Evolutionary conservation across 1,140 invertebrate genomes (phyloP).

Genomic region (Bombus ignitus): DNA sequence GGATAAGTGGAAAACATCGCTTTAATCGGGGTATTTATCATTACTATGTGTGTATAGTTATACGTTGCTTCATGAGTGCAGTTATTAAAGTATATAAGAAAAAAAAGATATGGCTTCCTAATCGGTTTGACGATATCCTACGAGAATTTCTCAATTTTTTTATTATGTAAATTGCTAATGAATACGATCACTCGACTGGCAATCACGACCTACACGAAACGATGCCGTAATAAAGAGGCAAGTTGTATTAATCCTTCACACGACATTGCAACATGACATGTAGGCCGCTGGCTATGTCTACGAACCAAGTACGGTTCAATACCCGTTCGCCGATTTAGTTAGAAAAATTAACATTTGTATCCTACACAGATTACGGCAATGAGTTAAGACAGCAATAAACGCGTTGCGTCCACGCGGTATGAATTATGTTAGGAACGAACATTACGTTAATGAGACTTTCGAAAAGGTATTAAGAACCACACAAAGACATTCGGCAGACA

Average conservation of each 20-base stretch:
- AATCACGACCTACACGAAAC: conserved; percentile 36
- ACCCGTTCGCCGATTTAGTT: conserved; percentile 17
- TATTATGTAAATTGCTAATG: conserved; percentile 6
- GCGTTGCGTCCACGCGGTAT: neutral
- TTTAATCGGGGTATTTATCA: neutral
- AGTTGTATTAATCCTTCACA: conserved; percentile 31
- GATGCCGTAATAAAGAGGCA: conserved; percentile 40
- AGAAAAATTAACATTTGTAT: conserved; percentile 35
- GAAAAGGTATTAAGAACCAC: too few relatives aligned
- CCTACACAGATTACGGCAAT: conserved; percentile 9
- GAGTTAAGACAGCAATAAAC: neutral
- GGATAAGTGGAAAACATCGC: neutral
- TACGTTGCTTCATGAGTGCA: neutral
- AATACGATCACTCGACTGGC: neutral
- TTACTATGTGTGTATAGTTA: too few relatives aligned
- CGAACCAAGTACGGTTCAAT: conserved; percentile 31
- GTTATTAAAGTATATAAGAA: too few relatives aligned
- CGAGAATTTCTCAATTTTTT: neutral
- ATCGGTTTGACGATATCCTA: neutral
- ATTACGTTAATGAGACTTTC: conserved; percentile 11
- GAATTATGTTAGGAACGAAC: neutral
- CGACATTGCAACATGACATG: conserved; percentile 51
- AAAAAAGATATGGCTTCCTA: neutral
- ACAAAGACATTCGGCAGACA: neutral
- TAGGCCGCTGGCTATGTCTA: conserved; percentile 38